phyloP scores from a whole-genome alignment of 2,888 invertebrate genomes.

The Dermolepida albohirtum region DNA sequence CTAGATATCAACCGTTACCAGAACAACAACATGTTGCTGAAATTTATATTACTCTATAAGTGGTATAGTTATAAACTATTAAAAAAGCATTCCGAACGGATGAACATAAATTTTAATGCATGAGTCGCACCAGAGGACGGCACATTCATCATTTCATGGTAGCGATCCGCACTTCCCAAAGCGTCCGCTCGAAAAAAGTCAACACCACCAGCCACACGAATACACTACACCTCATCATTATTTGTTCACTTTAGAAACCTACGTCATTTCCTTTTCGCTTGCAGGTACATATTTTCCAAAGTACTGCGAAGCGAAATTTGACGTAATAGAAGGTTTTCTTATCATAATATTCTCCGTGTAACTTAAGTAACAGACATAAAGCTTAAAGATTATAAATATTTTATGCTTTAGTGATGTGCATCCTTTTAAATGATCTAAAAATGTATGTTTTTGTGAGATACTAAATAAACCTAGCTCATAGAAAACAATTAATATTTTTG shows the following conservation, averaged over 20 bases:
- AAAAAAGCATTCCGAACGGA: conserved; percentile 51
- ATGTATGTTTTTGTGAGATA: too few species aligned
- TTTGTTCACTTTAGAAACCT: conserved; percentile 3
- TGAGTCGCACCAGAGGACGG: conserved; percentile 57
- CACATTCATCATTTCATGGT: conserved; percentile 60
- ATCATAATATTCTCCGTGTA: too few species aligned
- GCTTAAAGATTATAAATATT: too few species aligned
- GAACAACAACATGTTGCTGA: conserved; percentile 32
- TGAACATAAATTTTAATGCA: conserved; percentile 61
- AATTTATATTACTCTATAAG: conserved; percentile 44
- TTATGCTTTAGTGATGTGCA: too few species aligned
- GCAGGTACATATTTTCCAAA: too few species aligned
- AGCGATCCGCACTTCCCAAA: conserved; percentile 26
- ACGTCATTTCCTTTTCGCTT: neutral
- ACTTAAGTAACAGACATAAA: too few species aligned
- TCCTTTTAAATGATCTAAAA: too few species aligned
- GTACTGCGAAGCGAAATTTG: too few species aligned
- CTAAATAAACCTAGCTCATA: too few species aligned
- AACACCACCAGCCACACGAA: conserved; percentile 11
- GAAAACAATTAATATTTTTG: too few species aligned
- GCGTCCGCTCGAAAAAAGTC: conserved; percentile 18
- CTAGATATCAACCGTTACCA: too few species aligned
- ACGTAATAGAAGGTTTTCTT: too few species aligned
- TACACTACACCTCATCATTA: conserved; percentile 25
- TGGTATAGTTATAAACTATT: conserved; percentile 47